Evolutionary conservation across 1,140 invertebrate species (phyloP), one percentile per base, ranked within the genome.

Genomic region (Vanessa atalanta): DNA sequence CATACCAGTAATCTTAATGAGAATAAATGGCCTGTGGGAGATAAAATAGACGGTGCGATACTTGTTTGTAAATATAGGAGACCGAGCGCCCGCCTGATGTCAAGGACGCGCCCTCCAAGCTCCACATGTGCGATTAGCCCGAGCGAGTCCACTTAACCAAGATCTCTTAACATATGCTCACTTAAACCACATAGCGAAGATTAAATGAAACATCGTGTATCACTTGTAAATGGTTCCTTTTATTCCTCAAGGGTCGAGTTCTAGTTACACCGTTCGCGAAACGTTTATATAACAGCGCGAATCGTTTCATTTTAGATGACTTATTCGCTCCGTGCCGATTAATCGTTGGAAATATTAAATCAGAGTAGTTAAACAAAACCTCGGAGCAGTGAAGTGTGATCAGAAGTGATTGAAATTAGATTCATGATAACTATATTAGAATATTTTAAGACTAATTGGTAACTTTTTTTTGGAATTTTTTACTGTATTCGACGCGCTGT

Each of bases 21-120:
- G 50, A 64, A 71, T 63, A 43, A 53, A 60, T 71, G 53, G 60
- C 61, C 69, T 50, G 50, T 11, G 53, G 53, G 66, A 63, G 66
- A 64, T 69, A 65, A 69, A 51, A 48, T 65, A 68, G 66, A 64
- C 60, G 50, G 60, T 50, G 48, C 53, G 51, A 48, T 15, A 26
- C 57, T 15, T 75, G 74, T 72, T 76, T 76, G 65, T 76, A 76
- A 72, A 76, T 76, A 72, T 51, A 15, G 65, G 60, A 65, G 61
- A 61, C 64, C 67, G 73, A 75, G 37, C 63, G 60, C 47, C 50
- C 55, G 65, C 16, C 43, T 65, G 69, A 61, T 75, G 79, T 75
- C 77, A 81, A 81, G 77, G 79, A 75, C 77, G 75, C 65, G 75
- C 80, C 75, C 76, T 78, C 73, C 72, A 65, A 68, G 63, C 71